Base-by-base conservation (phyloP, 2,888 invertebrate species). In the Parnassius apollo region DNA sequence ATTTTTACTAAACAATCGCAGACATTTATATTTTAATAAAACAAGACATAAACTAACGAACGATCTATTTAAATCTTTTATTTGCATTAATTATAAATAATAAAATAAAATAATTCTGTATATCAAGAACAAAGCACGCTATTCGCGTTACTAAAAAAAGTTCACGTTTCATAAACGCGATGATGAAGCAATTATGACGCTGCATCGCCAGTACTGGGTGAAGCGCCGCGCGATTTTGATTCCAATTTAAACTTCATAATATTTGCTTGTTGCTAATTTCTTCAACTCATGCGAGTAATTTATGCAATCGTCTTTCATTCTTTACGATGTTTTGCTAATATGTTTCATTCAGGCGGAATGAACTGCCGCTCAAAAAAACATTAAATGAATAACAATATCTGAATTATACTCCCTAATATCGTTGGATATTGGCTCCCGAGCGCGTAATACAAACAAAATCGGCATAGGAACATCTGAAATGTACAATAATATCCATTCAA, bases 141-240 rank as follows among this genome's bases (percentile, higher is more conserved):
- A 49, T 44, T 35, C 35, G 50, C 35, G 49, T 45, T 53, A 51
- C 12, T 35, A 35, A 61, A 57, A 53, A 61, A 54, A 53, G n/a
- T 53, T 8, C 42, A 59, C 59, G 61, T 68, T 74, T 75, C 71
- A 69, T 69, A 74, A 80, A 78, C 86, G 77, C 68, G 74, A 73
- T 78, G 82, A 84, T 82, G 81, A 85, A 85, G 78, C 76, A 83
- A 83, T 85, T 80, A 82, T 77, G 80, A 80, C 71, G 74, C 78
- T 76, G 75, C 76, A 78, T 72, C 77, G 75, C 74, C 71, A 18
- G 18, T 18, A 18, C 18, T 73, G 70, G 72, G 83, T 69, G 75
- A 74, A 73, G 72, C 74, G 75, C 61, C 56, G 71, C 76, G 64
- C 68, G 73, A 77, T 78, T 44, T 76, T 75, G 75, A 77, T 75